These are phyloP conservation scores for Casuarius casuarius DNA, from an alignment of 2,113 vertebrate species.

Conservation along the genomic window DNA sequence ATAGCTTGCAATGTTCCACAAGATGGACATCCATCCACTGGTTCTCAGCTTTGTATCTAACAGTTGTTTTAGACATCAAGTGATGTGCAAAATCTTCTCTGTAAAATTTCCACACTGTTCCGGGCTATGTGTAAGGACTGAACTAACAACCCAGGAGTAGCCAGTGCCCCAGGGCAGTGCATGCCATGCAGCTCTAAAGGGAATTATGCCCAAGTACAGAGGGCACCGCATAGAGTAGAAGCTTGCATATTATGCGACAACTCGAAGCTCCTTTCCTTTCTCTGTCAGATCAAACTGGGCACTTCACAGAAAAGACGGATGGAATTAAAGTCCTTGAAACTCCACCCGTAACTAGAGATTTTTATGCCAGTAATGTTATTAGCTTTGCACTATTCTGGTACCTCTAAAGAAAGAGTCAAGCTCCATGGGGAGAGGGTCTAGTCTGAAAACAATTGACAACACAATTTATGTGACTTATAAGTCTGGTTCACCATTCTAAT, in stretches of 20 bases:
- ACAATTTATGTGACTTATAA: background rate
- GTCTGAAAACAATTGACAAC: background rate
- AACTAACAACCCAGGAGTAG: background rate
- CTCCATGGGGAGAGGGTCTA: background rate
- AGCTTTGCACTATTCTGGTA: no score
- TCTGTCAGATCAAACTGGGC: background rate
- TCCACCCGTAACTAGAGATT: background rate
- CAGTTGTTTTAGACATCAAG: background rate
- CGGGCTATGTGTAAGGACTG: no score
- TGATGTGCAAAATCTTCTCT: background rate
- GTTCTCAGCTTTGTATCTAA: background rate
- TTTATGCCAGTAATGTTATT: background rate
- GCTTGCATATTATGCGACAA: background rate
- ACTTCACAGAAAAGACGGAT: background rate
- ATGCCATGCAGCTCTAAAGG: background rate
- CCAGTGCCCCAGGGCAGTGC: background rate
- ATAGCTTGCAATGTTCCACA: background rate
- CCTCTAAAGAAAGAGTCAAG: background rate
- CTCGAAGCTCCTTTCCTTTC: no score
- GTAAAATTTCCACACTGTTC: background rate
- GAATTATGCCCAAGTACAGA: background rate
- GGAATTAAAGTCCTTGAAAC: background rate
- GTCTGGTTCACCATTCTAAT: background rate
- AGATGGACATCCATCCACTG: background rate
- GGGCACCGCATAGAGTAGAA: background rate